phyloP scores from a whole-genome alignment of 2,888 invertebrate genomes.

The Halictus quadricinctus region DNA sequence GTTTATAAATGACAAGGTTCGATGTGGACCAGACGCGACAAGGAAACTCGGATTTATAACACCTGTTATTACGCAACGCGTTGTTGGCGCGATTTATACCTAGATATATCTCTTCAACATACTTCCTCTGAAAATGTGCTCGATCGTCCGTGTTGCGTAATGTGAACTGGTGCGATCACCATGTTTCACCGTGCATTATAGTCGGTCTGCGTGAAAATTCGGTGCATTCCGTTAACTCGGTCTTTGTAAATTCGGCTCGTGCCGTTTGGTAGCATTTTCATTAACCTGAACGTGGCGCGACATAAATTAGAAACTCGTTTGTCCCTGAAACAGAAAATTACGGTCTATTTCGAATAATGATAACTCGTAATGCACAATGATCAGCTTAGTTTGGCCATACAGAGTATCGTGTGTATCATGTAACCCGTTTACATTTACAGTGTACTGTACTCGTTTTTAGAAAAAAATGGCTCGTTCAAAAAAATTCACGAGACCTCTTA shows the following conservation, averaged over 20 bases:
- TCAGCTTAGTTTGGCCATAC: not conserved
- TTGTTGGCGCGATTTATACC: constrained; percentile 22
- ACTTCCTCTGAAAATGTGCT: constrained; percentile 9
- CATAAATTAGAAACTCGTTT: constrained; percentile 9
- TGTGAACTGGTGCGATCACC: constrained; percentile 29
- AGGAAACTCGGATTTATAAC: constrained; percentile 31
- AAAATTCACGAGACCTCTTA: not conserved
- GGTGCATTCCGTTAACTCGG: constrained; percentile 14
- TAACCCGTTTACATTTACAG: not conserved
- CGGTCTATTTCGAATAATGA: not conserved
- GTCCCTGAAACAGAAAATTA: not conserved
- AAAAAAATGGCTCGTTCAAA: not conserved
- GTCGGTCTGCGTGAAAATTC: constrained; percentile 25
- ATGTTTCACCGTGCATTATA: constrained; percentile 3
- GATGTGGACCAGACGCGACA: no score
- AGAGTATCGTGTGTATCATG: not conserved
- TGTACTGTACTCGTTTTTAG: not conserved
- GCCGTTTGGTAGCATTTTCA: not conserved
- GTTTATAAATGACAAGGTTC: not conserved
- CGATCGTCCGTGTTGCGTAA: constrained; percentile 39
- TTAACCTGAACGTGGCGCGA: not conserved
- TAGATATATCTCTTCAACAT: constrained; percentile 30
- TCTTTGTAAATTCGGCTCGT: not conserved
- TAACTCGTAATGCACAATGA: not conserved
- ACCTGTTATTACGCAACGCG: constrained; percentile 17